phyloP scores from a whole-genome alignment of 2,888 invertebrate genomes.

The Heliconius ismenius region DNA sequence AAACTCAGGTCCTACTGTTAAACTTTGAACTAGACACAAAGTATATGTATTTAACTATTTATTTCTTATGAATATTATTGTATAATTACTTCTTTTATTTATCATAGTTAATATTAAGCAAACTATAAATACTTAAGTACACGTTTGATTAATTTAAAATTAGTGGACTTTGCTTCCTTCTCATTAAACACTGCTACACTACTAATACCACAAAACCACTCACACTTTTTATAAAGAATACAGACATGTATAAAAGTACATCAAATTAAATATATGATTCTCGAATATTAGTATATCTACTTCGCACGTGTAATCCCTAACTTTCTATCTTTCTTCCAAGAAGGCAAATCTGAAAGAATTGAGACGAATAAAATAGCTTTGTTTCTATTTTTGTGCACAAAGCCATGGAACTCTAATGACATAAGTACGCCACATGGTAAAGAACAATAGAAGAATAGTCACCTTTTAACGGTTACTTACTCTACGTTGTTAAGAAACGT shows the following conservation, averaged over 20 bases:
- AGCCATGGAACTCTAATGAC: neutral
- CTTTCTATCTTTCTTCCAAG: neutral
- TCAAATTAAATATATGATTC: too few relatives aligned
- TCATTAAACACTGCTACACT: neutral
- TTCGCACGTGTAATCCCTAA: too few relatives aligned
- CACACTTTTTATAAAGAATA: too few relatives aligned
- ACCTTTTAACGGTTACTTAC: conserved; percentile 6
- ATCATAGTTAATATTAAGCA: too few relatives aligned
- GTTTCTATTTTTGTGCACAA: conserved; percentile 2
- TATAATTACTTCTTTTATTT: too few relatives aligned
- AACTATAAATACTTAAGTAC: too few relatives aligned
- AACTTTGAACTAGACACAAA: neutral
- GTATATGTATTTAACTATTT: neutral
- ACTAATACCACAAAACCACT: too few relatives aligned
- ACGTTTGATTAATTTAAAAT: neutral
- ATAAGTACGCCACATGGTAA: conserved; percentile 4
- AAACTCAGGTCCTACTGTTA: neutral
- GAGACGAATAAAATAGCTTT: neutral
- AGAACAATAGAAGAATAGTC: conserved; percentile 16
- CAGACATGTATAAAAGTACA: too few relatives aligned
- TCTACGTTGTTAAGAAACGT: neutral
- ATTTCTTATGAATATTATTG: too few relatives aligned
- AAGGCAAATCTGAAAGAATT: conserved; percentile 1
- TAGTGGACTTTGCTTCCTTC: neutral
- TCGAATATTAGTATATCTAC: too few relatives aligned